A percentile compares a stretch with the other conserved stretches of the same genome.
phyloP scores from a whole-genome alignment of 1,140 invertebrate species.

The Drosophila ambigua region DNA sequence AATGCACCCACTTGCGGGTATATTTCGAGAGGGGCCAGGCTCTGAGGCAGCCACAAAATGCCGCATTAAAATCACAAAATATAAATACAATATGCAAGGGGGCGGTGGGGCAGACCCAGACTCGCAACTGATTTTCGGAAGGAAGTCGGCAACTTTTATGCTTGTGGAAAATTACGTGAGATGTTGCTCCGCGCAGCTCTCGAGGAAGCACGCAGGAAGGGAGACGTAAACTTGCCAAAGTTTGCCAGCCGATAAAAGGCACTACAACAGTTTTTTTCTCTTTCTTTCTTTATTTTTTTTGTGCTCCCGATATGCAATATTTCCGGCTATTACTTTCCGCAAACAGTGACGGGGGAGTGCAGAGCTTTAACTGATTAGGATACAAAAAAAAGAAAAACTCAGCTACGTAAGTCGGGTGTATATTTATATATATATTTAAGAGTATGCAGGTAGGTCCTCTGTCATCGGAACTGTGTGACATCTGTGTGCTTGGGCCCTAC shows the following conservation, averaged over 20 bases:
- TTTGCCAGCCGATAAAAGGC: constrained; percentile 66
- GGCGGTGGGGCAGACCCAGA: constrained; percentile 2
- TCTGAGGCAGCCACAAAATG: constrained; percentile 65
- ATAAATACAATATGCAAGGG: constrained; percentile 74
- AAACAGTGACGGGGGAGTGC: not conserved
- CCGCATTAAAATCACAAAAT: constrained; percentile 79
- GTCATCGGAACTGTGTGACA: constrained; percentile 2
- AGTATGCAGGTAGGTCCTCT: not conserved
- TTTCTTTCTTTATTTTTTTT: not conserved
- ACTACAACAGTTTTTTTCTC: constrained; percentile 26
- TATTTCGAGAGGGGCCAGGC: not conserved
- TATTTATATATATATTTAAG: no score
- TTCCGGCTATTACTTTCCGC: constrained; percentile 36
- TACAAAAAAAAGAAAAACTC: not conserved
- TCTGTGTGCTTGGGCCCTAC: no score
- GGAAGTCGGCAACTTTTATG: constrained; percentile 67
- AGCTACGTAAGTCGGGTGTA: not conserved
- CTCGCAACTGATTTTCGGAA: constrained; percentile 30
- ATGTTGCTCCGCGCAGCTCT: constrained; percentile 10
- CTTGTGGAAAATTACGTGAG: constrained; percentile 74
- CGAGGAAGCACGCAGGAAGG: not conserved
- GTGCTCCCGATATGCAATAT: constrained; percentile 55
- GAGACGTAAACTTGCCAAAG: constrained; percentile 60
- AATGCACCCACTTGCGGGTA: no score
- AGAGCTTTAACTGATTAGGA: constrained; percentile 9